Conservation (phyloP, 2,888 invertebrate genomes). For the Amphipoea oculea region DNA sequence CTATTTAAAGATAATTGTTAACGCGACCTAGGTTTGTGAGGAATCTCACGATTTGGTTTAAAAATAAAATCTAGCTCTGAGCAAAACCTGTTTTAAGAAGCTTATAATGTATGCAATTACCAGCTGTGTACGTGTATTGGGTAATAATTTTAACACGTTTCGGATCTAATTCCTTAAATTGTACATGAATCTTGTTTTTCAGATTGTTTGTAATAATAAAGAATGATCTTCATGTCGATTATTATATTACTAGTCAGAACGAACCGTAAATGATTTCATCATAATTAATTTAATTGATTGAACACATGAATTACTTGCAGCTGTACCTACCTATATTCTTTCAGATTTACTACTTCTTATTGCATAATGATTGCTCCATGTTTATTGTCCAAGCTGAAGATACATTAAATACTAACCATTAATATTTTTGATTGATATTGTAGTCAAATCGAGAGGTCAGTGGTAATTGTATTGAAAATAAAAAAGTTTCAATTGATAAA, state of each 20-base stretch:
- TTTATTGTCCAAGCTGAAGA: background rate
- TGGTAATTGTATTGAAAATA: background rate
- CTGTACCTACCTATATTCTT: background rate
- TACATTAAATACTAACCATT: background rate
- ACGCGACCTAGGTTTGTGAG: background rate
- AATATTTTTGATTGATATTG: conserved; percentile 10
- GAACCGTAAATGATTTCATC: conserved; percentile 1
- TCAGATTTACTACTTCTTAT: background rate
- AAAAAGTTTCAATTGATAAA: background rate
- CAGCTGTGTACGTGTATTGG: conserved; percentile 20
- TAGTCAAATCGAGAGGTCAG: conserved; percentile 5
- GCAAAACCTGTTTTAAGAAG: conserved; percentile 11
- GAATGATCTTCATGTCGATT: conserved; percentile 4
- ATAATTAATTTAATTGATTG: conserved; percentile 12
- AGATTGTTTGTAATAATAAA: background rate
- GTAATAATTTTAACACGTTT: conserved; percentile 7
- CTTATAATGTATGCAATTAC: conserved; percentile 23
- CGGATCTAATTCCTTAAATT: conserved; percentile 26
- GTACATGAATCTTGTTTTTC: background rate
- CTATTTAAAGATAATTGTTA: background rate
- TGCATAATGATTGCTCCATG: background rate
- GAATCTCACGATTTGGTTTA: background rate
- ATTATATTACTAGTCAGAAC: background rate
- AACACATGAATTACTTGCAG: background rate
- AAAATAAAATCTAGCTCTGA: conserved; percentile 8